Conservation (phyloP, 2,888 invertebrate genomes). For the Bellardia pandia region DNA sequence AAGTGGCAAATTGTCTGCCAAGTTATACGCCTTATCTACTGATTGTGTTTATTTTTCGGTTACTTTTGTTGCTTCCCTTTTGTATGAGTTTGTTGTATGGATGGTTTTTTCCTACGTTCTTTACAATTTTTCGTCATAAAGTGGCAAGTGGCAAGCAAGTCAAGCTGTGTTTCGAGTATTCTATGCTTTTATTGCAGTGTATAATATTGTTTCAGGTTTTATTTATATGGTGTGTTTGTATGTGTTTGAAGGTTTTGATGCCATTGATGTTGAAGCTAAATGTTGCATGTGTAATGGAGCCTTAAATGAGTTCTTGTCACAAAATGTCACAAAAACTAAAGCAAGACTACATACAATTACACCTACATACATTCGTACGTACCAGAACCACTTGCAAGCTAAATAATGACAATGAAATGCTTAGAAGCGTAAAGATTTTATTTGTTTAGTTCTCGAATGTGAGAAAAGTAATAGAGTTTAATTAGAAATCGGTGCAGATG, state of each 20-base stretch:
- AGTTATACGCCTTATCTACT: slow-evolving; percentile 71
- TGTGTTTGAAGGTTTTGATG: slow-evolving; percentile 2
- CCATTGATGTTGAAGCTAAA: slow-evolving; percentile 55
- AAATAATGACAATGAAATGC: slow-evolving; percentile 64
- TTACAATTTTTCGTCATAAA: slow-evolving; percentile 55
- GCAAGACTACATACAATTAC: neutral
- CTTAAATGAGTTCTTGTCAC: slow-evolving; percentile 80
- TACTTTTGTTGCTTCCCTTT: slow-evolving; percentile 51
- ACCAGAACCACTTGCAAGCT: slow-evolving; percentile 18
- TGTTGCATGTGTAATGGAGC: slow-evolving; percentile 80
- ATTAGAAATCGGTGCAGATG: neutral
- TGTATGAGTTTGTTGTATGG: neutral
- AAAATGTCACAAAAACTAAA: slow-evolving; percentile 54
- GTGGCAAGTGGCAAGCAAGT: slow-evolving; percentile 33
- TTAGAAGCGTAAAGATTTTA: slow-evolving; percentile 58
- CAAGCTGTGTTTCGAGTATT: slow-evolving; percentile 29
- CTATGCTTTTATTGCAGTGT: neutral
- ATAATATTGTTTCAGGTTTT: slow-evolving; percentile 33
- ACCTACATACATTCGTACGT: neutral
- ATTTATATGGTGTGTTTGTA: slow-evolving; percentile 54
- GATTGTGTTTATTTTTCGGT: slow-evolving; percentile 71
- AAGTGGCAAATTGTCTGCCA: slow-evolving; percentile 82
- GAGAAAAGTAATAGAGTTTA: slow-evolving; percentile 30
- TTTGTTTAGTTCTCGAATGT: slow-evolving; percentile 62
- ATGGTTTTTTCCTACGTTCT: slow-evolving; percentile 23